phyloP scores from a whole-genome alignment of 2,113 vertebrate genomes.

The Blennius ocellaris region DNA sequence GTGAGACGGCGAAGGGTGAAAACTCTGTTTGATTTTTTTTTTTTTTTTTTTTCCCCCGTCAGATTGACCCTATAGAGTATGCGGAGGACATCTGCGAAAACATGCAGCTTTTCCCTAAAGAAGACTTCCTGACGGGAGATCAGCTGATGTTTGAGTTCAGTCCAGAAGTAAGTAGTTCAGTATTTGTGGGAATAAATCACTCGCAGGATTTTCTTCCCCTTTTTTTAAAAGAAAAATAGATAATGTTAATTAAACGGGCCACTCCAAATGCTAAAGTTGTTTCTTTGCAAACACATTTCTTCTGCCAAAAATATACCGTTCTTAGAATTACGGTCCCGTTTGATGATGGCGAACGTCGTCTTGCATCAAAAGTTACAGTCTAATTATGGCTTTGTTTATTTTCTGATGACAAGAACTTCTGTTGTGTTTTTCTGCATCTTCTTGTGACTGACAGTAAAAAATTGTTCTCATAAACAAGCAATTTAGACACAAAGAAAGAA shows the following conservation, averaged over 20 bases:
- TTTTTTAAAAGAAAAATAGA: constrained; percentile 38
- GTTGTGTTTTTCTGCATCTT: constrained; percentile 16
- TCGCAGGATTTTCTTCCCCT: constrained; percentile 37
- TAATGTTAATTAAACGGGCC: constrained; percentile 48
- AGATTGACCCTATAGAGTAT: constrained; percentile 96
- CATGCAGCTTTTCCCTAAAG: constrained; percentile 94
- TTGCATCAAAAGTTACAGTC: constrained; percentile 26
- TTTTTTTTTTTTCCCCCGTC: constrained; percentile 26
- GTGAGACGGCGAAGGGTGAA: background rate
- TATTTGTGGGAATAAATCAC: constrained; percentile 42
- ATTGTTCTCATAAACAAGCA: constrained; percentile 23
- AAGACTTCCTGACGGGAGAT: constrained; percentile 95
- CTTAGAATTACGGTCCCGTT: background rate
- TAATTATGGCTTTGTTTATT: constrained; percentile 53
- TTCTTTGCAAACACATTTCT: no score
- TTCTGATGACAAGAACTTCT: constrained; percentile 9
- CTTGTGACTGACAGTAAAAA: constrained; percentile 48
- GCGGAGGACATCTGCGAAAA: constrained; percentile 97
- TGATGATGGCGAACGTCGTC: constrained; percentile 23
- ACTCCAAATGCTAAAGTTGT: background rate
- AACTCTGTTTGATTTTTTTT: background rate
- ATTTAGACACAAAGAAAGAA: constrained; percentile 15
- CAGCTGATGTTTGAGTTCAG: constrained; percentile 93
- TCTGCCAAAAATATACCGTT: constrained; percentile 20
- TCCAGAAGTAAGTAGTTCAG: constrained; percentile 67